Evolutionary conservation across 2,797 vertebrate species (phyloP), one percentile per base, ranked within the genome.

Genomic region (Pterois miles): DNA sequence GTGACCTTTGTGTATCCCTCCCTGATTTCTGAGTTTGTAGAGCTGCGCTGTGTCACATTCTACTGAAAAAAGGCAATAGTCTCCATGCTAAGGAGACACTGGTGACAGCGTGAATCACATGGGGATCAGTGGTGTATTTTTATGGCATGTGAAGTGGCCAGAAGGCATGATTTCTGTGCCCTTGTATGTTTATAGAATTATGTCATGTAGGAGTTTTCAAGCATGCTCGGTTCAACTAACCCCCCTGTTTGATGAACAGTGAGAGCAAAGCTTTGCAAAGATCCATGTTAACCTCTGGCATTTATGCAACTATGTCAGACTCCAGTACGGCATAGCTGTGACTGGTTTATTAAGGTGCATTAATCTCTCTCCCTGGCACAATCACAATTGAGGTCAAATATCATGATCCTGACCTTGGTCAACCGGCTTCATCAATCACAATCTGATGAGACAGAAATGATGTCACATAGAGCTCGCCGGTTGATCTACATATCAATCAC

Each of bases 1-100:
- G 10, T 92, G 92, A 94, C 94, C 93, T 94, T 93, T 93, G 82
- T 86, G 82, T 86, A 82, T 92, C 88, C 85, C 91, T 74, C 48
- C 77, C 83, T 90, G 91, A 89, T 91, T 91, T 88, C 76, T 71
- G 78, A 89, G 91, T 91, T 90, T 91, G 89, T 91, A 34, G 86
- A 76, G 87, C 84, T 25, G 65, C 8, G 75, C 73, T 79, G 76
- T 84, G 89, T 84, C 91, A 87, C 78, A 82, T 73, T 71, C 62
- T 2, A 77, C 74, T 63, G 84, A 72, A 77, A 92, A 88, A 92
- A 90, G 91, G 65, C 91, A 91, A 57, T 62, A 23, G 80, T 88
- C 88, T 84, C 79, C 72, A 74, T 71, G 85, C 87, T 91, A 88
- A 91, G 73, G 83, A 93, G 92, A 81, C 75, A 9, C 69, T 2